Conservation (phyloP, 2,113 vertebrate genomes). For the Psephotus haematonotus region DNA sequence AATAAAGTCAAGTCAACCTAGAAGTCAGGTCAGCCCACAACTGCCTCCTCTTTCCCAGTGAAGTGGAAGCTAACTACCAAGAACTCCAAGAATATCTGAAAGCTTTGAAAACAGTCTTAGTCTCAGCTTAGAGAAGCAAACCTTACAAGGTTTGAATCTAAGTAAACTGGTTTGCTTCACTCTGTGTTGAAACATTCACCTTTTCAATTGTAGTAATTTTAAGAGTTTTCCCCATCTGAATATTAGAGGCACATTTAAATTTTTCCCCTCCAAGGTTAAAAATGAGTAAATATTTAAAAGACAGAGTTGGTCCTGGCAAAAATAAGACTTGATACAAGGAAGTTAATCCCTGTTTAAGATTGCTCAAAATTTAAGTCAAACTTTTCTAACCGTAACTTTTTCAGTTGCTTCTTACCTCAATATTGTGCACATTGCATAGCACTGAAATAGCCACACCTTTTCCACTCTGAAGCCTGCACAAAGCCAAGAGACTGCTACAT, state of each 20-base stretch:
- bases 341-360: slow-evolving; percentile 13
- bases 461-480: background rate
- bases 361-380: background rate
- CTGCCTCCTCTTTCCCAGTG: background rate
- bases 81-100: background rate
- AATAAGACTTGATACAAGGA: slow-evolving; percentile 26
- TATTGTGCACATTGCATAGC: background rate
- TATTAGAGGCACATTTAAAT: background rate
- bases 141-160: background rate
- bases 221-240: background rate
- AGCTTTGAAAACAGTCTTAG: background rate
- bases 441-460: background rate
- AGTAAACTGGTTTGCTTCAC: background rate
- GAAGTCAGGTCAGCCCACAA: slow-evolving; percentile 1
- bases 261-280: background rate
- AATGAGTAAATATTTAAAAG: slow-evolving; percentile 28
- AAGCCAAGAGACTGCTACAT: background rate
- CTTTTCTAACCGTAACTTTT: background rate
- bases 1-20: background rate
- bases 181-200: background rate
- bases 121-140: background rate
- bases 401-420: background rate
- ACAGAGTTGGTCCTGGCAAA: slow-evolving; percentile 11
- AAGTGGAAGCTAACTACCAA: background rate
- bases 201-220: background rate